Evolutionary conservation across 2,888 invertebrate species (phyloP).

Genomic region (Mimas tiliae): DNA sequence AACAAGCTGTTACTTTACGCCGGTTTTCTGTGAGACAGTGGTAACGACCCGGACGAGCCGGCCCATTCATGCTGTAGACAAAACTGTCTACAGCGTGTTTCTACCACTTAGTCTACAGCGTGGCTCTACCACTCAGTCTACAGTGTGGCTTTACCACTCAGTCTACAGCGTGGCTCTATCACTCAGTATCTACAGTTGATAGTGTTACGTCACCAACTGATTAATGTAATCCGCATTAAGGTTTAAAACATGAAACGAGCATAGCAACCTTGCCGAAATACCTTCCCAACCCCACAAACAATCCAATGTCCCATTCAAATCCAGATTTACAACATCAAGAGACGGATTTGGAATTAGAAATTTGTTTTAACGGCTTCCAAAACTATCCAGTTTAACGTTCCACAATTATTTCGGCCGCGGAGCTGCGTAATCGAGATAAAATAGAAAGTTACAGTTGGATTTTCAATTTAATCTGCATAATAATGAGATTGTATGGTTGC

Average conservation of each 20-base stretch:
- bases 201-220: no score
- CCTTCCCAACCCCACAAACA: neutral
- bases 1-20: no score
- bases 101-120: no score
- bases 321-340: neutral
- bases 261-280: neutral
- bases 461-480: conserved; percentile 17
- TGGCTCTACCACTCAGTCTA: no score
- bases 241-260: neutral
- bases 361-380: conserved; percentile 15
- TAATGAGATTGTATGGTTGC: neutral
- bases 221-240: no score
- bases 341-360: conserved; percentile 17
- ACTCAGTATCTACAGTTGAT: no score
- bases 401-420: conserved; percentile 17
- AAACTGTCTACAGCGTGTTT: no score
- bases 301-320: neutral
- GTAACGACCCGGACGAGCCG: no score
- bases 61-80: no score
- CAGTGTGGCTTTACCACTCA: no score
- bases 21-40: no score
- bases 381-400: conserved; percentile 15
- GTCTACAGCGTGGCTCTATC: no score
- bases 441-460: conserved; percentile 15
- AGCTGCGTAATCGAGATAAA: conserved; percentile 14